phyloP scores from a whole-genome alignment of 2,113 vertebrate species.

The Loxodonta africana region DNA sequence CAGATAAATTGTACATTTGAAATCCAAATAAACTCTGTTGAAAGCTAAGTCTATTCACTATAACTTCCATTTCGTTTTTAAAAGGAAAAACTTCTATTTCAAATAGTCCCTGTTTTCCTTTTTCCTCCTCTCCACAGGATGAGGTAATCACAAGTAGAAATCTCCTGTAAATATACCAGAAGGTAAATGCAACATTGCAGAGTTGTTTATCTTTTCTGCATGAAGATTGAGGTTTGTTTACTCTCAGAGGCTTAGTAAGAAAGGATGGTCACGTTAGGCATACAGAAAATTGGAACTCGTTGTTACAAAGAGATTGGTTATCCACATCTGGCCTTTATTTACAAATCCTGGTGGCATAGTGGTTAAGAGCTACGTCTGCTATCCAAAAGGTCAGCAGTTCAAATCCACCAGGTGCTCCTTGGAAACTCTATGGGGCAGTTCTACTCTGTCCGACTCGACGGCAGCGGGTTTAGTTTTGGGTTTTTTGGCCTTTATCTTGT shows the following conservation, averaged over 20 bases:
- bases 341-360: no score
- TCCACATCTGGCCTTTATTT: conserved; percentile 22
- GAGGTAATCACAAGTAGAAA: conserved; percentile 72
- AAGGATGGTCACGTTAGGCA: conserved; percentile 37
- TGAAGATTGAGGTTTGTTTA: conserved; percentile 69
- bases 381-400: no score
- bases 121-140: neutral
- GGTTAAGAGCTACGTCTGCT: no score
- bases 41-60: conserved; percentile 39
- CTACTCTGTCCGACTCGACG: no score
- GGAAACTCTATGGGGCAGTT: no score
- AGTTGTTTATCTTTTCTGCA: conserved; percentile 74
- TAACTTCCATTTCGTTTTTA: conserved; percentile 53
- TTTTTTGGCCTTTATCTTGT: conserved; percentile 31
- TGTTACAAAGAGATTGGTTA: conserved; percentile 40
- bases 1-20: conserved; percentile 49
- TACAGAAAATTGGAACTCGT: conserved; percentile 49
- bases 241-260: conserved; percentile 52
- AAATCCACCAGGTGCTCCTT: no score
- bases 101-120: conserved; percentile 52
- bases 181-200: conserved; percentile 74
- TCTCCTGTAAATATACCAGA: conserved; percentile 69
- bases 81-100: conserved; percentile 39
- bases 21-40: conserved; percentile 56
- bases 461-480: no score